These are phyloP conservation scores for Apostichopus parvimensis DNA, from an alignment of 35 echinoderm and acorn worm species.

Conservation along the genomic window DNA sequence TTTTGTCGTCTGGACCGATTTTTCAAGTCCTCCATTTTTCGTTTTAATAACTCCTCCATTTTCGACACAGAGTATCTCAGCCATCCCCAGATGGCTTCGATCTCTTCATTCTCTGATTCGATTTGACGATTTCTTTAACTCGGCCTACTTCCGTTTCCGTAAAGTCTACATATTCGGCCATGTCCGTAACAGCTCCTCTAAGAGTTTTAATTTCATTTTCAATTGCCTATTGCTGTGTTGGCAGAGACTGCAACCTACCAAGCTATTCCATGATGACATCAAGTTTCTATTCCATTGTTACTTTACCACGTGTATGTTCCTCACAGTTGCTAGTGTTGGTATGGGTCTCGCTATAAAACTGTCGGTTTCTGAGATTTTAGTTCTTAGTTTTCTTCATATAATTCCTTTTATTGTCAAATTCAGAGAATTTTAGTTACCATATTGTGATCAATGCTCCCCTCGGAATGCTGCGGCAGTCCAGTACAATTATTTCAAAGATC, in stretches of 20 bases:
- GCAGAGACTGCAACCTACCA: neutral
- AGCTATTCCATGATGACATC: conserved; percentile 17
- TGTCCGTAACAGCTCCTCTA: conserved; percentile 5
- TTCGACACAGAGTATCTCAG: no score
- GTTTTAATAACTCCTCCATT: no score
- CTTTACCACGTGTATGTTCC: neutral
- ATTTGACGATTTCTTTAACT: no score
- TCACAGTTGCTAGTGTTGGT: neutral
- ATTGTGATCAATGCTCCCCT: no score
- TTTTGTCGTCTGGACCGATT: no score
- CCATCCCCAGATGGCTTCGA: no score
- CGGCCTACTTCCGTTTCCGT: neutral
- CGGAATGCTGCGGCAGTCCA: no score
- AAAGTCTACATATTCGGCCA: conserved; percentile 27
- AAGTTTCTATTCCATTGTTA: neutral
- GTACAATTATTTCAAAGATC: no score
- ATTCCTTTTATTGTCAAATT: neutral
- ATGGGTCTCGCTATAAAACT: neutral
- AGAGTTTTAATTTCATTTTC: neutral
- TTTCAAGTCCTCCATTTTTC: no score
- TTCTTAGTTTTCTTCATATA: neutral
- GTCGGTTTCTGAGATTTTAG: neutral
- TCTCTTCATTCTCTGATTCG: no score
- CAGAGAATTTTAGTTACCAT: no score
- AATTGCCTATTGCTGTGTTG: neutral